These are phyloP conservation scores for Drosophila meridiana DNA, from an alignment of 2,888 invertebrate species.

Conservation along the genomic window DNA sequence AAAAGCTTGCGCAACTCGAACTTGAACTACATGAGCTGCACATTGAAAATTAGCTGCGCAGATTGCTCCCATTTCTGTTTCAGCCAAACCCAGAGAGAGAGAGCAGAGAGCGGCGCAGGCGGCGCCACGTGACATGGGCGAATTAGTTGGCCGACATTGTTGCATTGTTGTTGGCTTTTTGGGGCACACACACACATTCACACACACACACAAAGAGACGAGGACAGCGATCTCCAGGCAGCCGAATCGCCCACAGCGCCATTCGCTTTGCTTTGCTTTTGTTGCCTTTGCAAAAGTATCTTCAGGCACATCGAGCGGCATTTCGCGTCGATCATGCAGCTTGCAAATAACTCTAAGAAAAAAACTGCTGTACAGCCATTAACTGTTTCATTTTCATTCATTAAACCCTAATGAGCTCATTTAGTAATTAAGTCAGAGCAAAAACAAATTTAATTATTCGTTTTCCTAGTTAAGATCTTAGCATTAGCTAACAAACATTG, in stretches of 20 bases:
- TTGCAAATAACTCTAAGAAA: slow-evolving; percentile 26
- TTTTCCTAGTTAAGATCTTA: neutral
- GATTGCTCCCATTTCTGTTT: slow-evolving; percentile 68
- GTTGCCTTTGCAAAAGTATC: slow-evolving; percentile 40
- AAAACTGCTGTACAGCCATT: slow-evolving; percentile 6
- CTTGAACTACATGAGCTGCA: slow-evolving; percentile 72
- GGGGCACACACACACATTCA: slow-evolving; percentile 48
- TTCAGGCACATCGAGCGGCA: slow-evolving; percentile 38
- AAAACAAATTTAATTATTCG: neutral
- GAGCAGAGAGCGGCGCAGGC: slow-evolving; percentile 48
- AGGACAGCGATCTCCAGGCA: slow-evolving; percentile 62
- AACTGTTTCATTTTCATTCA: slow-evolving; percentile 16
- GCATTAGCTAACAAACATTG: neutral
- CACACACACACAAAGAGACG: slow-evolving; percentile 29
- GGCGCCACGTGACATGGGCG: slow-evolving; percentile 71
- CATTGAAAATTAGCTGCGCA: slow-evolving; percentile 67
- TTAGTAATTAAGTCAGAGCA: slow-evolving; percentile 3
- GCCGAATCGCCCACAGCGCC: slow-evolving; percentile 71
- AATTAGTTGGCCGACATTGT: slow-evolving; percentile 64
- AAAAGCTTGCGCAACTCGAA: slow-evolving; percentile 60
- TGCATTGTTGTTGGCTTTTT: slow-evolving; percentile 53
- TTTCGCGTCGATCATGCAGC: slow-evolving; percentile 40
- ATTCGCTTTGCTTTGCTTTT: slow-evolving; percentile 58
- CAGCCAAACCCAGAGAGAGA: neutral
- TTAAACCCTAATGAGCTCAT: slow-evolving; percentile 13